These are phyloP conservation scores for Margarornis squamiger DNA, from an alignment of 2,797 vertebrate species.

Conservation along the genomic window DNA sequence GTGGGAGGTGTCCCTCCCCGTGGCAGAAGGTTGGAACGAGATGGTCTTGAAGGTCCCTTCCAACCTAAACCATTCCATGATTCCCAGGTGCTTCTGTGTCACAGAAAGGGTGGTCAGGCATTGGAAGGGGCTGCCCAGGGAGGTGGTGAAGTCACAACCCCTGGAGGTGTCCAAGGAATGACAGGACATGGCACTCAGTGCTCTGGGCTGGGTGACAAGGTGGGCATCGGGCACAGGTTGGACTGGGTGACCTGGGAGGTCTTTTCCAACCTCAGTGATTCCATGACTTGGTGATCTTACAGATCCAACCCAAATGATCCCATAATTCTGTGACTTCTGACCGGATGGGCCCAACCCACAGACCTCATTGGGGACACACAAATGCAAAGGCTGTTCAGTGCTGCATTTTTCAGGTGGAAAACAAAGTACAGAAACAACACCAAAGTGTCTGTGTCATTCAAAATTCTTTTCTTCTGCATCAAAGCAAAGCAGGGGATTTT, in stretches of 20 bases:
- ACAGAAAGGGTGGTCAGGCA: accelerated
- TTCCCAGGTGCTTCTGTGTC: background rate
- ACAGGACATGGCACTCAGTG: background rate
- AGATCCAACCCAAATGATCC: background rate
- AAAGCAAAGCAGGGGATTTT: slow-evolving; percentile 21
- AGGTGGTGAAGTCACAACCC: background rate
- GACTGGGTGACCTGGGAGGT: background rate
- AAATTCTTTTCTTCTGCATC: background rate
- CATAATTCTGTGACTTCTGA: background rate
- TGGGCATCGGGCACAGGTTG: background rate
- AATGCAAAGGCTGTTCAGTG: background rate
- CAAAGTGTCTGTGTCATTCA: background rate
- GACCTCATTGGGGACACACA: background rate
- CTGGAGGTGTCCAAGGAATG: background rate
- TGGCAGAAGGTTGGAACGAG: too few species aligned
- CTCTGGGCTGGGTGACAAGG: background rate
- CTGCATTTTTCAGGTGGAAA: background rate
- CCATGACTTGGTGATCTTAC: background rate
- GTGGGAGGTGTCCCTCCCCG: too few species aligned
- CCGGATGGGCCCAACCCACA: too few species aligned
- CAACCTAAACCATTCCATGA: background rate
- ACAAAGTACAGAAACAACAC: background rate
- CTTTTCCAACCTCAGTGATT: background rate
- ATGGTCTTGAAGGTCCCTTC: background rate
- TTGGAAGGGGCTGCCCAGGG: background rate